phyloP scores from a whole-genome alignment of 2,113 vertebrate species.

The Geococcyx californianus region DNA sequence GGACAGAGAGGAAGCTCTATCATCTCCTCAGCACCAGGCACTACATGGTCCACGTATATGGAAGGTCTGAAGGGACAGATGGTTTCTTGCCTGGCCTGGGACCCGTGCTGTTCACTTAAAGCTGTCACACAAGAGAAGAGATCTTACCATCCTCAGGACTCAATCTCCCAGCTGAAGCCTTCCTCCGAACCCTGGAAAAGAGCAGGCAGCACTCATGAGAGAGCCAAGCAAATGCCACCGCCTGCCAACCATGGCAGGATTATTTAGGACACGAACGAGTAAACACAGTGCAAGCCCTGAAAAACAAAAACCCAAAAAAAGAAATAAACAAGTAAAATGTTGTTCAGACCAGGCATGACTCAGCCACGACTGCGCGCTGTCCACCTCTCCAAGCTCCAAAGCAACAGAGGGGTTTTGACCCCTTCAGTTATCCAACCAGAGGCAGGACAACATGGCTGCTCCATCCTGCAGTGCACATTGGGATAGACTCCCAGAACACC shows the following conservation, averaged over 20 bases:
- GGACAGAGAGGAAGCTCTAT: background rate
- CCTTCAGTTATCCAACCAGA: background rate
- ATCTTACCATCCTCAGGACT: constrained; percentile 74
- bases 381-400: background rate
- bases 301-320: background rate
- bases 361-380: background rate
- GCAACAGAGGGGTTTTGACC: background rate
- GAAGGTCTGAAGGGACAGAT: background rate
- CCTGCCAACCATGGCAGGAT: background rate
- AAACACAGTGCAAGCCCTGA: background rate
- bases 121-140: background rate
- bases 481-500: background rate
- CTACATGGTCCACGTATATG: background rate
- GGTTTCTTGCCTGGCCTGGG: background rate
- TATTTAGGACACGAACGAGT: background rate
- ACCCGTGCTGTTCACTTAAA: background rate
- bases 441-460: background rate
- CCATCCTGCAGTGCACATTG: background rate
- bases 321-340: background rate
- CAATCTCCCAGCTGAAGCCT: constrained; percentile 47
- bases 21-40: background rate
- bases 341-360: background rate
- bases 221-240: background rate
- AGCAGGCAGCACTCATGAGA: constrained; percentile 14
- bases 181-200: constrained; percentile 73